Evolutionary conservation across 2,888 invertebrate genomes (phyloP), one percentile per base, ranked within the genome.

Genomic region (Apodemia hepburni): DNA sequence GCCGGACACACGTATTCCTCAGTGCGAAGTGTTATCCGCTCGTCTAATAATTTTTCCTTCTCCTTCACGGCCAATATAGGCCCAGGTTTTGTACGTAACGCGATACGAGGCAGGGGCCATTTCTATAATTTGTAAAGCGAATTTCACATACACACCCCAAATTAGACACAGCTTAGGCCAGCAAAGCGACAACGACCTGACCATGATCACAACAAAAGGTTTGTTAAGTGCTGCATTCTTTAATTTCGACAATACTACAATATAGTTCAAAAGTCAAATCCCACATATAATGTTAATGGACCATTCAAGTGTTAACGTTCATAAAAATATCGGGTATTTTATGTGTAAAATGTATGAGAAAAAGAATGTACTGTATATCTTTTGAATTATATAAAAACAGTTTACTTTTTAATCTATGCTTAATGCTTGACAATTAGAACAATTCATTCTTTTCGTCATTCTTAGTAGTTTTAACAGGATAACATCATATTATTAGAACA

Each of bases 1-100:
- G 93, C 91, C 76, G 97, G 97, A 91, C 97, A 97, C 77, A 96
- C 87, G 91, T 95, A 97, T 92, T 97, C 97, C 92, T 97, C 97
- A 70, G 97, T 97, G 85, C 96, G 95, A 80, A 96, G 95, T 75
- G 96, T 96, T 76, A 97, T 95, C 88, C 95, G 97, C 93, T 97
- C 97, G 87, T 96, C 95, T 87, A 97, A 94, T 81, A 97, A 93
- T 89, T 96, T 96, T 92, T 97, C 97, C 80, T 96, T 96, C 93
- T 97, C 97, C 89, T 96, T 95, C 79, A 97, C 95, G 84, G 96
- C 95, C 86, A 95, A 93, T 80, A 95, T 95, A 79, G 95, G 95
- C 79, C 97, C 97, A 75, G 96, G 95, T 88, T 95, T 95, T 90
- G 96, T 96, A 88, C 96, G 96, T 82, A 97, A 95, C 85, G 96